phyloP scores from a whole-genome alignment of 2,888 invertebrate genomes.

The Lasius fuliginosus region DNA sequence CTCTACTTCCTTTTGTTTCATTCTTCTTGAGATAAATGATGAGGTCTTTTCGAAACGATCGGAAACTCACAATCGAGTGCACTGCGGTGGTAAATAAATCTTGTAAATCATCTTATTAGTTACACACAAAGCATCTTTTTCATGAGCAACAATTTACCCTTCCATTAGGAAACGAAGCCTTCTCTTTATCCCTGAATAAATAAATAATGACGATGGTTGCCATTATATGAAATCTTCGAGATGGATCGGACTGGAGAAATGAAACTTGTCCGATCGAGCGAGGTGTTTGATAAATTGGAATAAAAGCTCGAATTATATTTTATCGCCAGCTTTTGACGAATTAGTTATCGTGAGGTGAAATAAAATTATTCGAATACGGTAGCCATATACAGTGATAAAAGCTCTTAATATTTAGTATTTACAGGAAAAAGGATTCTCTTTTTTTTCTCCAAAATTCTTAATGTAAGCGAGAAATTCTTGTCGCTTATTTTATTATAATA shows the following conservation, averaged over 20 bases:
- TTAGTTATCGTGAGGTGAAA: not conserved
- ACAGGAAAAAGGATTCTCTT: not conserved
- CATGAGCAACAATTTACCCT: constrained; percentile 9
- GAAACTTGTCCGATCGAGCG: not conserved
- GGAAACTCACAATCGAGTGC: constrained; percentile 4
- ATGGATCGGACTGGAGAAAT: not conserved
- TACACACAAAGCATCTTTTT: not conserved
- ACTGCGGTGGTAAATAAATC: constrained; percentile 18
- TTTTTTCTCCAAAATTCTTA: not conserved
- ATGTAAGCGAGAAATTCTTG: not conserved
- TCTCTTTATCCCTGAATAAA: constrained; percentile 1
- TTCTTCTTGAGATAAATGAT: constrained; percentile 21
- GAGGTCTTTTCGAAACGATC: constrained; percentile 9
- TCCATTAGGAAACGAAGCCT: not conserved
- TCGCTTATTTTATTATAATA: not conserved
- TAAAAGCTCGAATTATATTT: not conserved
- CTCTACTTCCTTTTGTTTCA: not conserved
- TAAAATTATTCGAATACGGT: not conserved
- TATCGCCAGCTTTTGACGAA: constrained; percentile 4
- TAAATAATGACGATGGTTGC: not conserved
- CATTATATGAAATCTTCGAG: not conserved
- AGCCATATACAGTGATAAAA: not conserved
- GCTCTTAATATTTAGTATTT: not conserved
- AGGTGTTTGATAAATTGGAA: not conserved
- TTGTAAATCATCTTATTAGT: constrained; percentile 39